Percentiles rank a stretch among this genome's conserved stretches.
Conservation (phyloP, 2,797 vertebrate genomes). For the Cynodonichthys magdalenae region DNA sequence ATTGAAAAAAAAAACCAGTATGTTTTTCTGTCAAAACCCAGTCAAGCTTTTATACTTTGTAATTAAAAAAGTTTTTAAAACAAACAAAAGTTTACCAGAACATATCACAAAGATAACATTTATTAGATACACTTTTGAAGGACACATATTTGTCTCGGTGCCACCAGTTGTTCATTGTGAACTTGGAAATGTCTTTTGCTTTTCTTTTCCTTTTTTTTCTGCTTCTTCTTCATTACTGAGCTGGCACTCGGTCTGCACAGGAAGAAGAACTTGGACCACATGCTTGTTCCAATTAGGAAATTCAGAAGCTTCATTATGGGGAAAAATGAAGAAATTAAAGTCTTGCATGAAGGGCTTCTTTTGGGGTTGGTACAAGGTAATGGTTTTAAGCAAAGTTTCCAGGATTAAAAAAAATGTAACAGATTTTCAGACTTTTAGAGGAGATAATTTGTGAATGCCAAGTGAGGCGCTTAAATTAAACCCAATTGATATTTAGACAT, state of each 20-base stretch:
- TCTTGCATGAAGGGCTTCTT: slow-evolving; percentile 37
- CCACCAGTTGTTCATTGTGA: not conserved
- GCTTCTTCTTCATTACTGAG: slow-evolving; percentile 24
- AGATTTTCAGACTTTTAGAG: slow-evolving; percentile 3
- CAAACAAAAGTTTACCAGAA: too few relatives aligned
- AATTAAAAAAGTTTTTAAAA: too few relatives aligned
- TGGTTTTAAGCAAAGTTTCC: too few relatives aligned
- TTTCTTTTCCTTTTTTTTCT: slow-evolving; percentile 12
- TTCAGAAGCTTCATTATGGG: slow-evolving; percentile 57
- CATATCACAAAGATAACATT: too few relatives aligned
- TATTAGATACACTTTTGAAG: too few relatives aligned
- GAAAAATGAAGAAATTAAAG: slow-evolving; percentile 54
- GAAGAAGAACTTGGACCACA: slow-evolving; percentile 67
- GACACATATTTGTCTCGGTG: not conserved
- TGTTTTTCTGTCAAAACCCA: too few relatives aligned
- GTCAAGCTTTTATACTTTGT: too few relatives aligned
- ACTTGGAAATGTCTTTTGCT: slow-evolving; percentile 37
- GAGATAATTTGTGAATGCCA: not conserved
- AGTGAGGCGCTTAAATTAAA: slow-evolving; percentile 11
- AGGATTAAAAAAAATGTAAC: too few relatives aligned
- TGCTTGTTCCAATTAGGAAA: slow-evolving; percentile 71
- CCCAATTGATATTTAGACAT: slow-evolving; percentile 6
- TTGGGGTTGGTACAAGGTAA: slow-evolving; percentile 2
- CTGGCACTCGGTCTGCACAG: slow-evolving; percentile 47
- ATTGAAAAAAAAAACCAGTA: too few relatives aligned